Conservation (phyloP, 2,797 vertebrate genomes). For the Varecia variegata region DNA sequence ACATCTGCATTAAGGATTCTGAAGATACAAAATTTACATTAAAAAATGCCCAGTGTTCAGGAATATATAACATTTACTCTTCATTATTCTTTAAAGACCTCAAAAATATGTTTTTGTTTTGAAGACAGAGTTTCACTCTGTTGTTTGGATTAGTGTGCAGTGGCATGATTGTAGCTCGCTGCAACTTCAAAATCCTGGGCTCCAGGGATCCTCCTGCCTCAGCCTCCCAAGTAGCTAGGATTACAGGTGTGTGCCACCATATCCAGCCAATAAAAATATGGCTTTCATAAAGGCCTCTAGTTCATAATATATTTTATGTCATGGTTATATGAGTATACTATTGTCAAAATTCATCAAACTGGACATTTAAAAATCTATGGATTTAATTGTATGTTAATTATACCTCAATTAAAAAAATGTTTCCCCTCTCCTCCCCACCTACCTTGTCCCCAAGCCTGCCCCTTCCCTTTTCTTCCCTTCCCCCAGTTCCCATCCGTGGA, state of each 20-base stretch:
- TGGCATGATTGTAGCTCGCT: neutral
- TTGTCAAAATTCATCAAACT: slow-evolving; percentile 24
- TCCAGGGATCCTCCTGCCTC: neutral
- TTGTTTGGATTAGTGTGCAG: neutral
- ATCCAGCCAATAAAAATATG: neutral
- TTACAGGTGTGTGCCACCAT: neutral
- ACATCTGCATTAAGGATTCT: slow-evolving; percentile 14
- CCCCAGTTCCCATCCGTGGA: neutral
- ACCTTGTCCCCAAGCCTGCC: neutral
- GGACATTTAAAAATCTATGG: slow-evolving; percentile 19
- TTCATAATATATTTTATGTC: neutral
- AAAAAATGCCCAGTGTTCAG: neutral
- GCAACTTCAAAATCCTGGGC: neutral
- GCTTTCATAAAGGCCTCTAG: slow-evolving; percentile 17
- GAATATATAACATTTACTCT: slow-evolving; percentile 1
- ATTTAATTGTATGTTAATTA: neutral
- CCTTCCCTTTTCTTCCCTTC: neutral
- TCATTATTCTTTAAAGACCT: slow-evolving; percentile 21
- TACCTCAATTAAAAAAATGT: neutral
- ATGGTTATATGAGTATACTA: neutral
- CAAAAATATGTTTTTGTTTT: neutral
- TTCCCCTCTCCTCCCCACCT: neutral
- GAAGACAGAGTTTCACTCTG: neutral
- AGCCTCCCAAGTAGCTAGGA: neutral
- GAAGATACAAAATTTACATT: neutral